Base-by-base conservation (phyloP, 2,888 invertebrate genomes). In the Drosophila anomalata region DNA sequence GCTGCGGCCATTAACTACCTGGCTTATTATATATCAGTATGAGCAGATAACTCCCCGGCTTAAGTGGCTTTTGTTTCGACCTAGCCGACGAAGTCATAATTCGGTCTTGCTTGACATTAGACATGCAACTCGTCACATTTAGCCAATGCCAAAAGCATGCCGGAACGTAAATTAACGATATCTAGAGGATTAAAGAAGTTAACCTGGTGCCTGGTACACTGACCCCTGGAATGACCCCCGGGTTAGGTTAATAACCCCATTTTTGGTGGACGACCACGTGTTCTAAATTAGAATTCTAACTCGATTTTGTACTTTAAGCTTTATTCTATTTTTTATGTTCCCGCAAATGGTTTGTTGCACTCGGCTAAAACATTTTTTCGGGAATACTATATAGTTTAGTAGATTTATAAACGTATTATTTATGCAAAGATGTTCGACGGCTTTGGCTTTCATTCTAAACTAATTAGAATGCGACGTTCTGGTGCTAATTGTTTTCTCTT, bases 401-500 rank as follows among this genome's bases (percentile, higher is more conserved):
- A 12, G 14, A 50, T 47, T 61, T 61, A 47, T 48, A 9, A 24
- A 42, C 3, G 9, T 12, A n/a, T 20, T 50, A 59, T 59, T 59
- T 12, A 50, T 42, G n/a, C n/a, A 1, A 44, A 60, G 61, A 39
- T 12, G 29, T 22, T 31, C 29, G 29, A 47, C 56, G 29, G 52
- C 14, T 33, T 54, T 56, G 14, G 46, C 47, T 22, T 65, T 36
- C 56, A 54, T 33, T 47, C 24, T 0, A 39, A 62, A 52, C 65
- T 65, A 62, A 65, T 65, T 65, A 47, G 51, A 65, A 67, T 51
- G 8, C 66, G 36, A 31, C 14, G 29, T 46, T 14, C 31, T 14
- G 62, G 56, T 72, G 76, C 54, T 82, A 74, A 82, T 77, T 77
- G 55, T 26, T 51, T 29, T 59, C 51, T 65, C 31, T 59, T 17